A percentile compares a stretch with the other conserved stretches of the same genome.
Evolutionary conservation across 23 tunicate genomes (phyloP).

Genomic region (Ascidia mentula): DNA sequence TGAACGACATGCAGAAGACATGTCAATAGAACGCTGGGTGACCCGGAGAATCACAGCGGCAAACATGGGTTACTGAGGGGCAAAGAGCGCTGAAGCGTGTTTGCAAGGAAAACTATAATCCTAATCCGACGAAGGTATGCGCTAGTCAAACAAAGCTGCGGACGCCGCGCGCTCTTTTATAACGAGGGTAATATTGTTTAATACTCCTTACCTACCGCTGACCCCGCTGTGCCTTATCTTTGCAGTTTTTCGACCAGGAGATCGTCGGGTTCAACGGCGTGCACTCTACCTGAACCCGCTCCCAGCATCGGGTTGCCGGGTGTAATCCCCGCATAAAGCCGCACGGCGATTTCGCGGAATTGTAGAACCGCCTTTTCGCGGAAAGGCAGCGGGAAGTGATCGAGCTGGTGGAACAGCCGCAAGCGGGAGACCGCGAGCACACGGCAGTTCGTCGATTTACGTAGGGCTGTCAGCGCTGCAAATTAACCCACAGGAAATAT

Average conservation of each 20-base stretch:
- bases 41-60: too few relatives aligned
- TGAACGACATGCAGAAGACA: too few relatives aligned
- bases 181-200: background rate
- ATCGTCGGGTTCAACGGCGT: background rate
- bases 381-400: background rate
- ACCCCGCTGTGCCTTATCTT: too few relatives aligned
- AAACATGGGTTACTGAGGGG: background rate
- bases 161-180: background rate
- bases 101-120: background rate
- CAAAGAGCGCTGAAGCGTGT: too few relatives aligned
- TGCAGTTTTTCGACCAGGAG: too few relatives aligned
- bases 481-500: too few relatives aligned
- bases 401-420: background rate
- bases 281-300: background rate
- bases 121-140: slow-evolving; percentile 5
- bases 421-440: background rate
- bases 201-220: background rate
- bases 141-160: slow-evolving; percentile 8
- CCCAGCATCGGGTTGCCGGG: background rate
- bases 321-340: background rate
- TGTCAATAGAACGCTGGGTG: too few relatives aligned
- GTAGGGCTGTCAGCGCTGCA: too few relatives aligned
- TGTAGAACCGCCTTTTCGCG: background rate
- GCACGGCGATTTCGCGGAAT: background rate
- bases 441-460: background rate